Evolutionary conservation across 2,888 invertebrate species (phyloP), one percentile per base, ranked within the genome.

Genomic region (Autographa gamma): DNA sequence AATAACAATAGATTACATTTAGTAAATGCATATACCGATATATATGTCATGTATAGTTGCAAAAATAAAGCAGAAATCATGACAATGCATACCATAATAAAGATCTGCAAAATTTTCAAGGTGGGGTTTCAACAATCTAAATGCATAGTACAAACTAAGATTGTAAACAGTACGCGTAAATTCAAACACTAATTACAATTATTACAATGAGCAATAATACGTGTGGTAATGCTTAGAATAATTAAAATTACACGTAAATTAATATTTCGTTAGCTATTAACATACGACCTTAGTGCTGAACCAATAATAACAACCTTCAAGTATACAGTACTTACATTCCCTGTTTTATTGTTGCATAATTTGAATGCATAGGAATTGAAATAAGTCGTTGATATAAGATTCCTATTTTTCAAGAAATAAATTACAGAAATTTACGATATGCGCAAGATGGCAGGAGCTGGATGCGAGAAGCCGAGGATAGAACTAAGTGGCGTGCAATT

Each of bases 221-320:
- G 63, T 38, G 73, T 60, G 66, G 60, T 65, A 69, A 61, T 48
- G 52, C 48, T 69, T 48, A 66, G 18, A 58, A 34, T 66, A 77
- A 80, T 80, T 82, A 68, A 77, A 74, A 77, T 61, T 59, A 73
- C 58, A 43, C 56, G 14, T 41, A 66, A 70, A 73, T 73, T 63
- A 68, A 58, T 73, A 65, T 81, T 82, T 81, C 74, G 73, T 79
- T 74, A 66, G 13, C 60, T 41, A 83, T 77, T 77, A 67, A 63
- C 74, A 82, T 74, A 73, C 52, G 80, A 54, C 82, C 80, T 79
- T 73, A 69, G 66, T 64, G 25, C n/a, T 34, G 60, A 34, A 65
- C 19, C 63, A 73, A 74, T 78, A 76, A 69, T 48, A 71, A 68
- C 41, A 80, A 64, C 77, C 83, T 80, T 83, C 70, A 38, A 43